Evolutionary conservation across 1,140 invertebrate genomes (phyloP).

Genomic region (Dinothrombium tinctorium): DNA sequence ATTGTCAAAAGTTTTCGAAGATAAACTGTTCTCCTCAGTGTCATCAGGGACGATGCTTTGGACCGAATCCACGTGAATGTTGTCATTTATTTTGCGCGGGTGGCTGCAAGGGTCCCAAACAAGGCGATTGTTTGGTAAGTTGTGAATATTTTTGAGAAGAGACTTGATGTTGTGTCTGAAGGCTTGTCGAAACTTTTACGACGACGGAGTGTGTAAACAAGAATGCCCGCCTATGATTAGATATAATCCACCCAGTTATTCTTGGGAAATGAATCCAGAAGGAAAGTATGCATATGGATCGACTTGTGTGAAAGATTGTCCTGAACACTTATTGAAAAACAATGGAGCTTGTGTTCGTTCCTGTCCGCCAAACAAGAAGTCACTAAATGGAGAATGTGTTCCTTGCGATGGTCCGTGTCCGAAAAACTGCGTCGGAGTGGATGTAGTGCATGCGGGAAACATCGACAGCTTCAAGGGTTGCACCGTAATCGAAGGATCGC

Average conservation of each 20-base stretch:
- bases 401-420: constrained; percentile 82
- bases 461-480: constrained; percentile 71
- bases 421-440: constrained; percentile 34
- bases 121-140: constrained; percentile 61
- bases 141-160: too few relatives aligned
- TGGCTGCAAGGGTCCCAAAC: constrained; percentile 72
- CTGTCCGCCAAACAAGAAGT: constrained; percentile 68
- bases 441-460: constrained; percentile 55
- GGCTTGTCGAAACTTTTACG: constrained; percentile 84
- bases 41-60: constrained; percentile 72
- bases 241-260: constrained; percentile 75
- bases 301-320: constrained; percentile 82
- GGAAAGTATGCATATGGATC: constrained; percentile 90
- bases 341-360: constrained; percentile 34
- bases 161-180: constrained; percentile 16
- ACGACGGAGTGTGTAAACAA: constrained; percentile 78
- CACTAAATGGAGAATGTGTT: constrained; percentile 64
- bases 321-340: constrained; percentile 28
- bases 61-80: constrained; percentile 65
- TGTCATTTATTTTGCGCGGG: constrained; percentile 91
- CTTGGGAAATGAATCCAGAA: constrained; percentile 68
- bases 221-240: constrained; percentile 81
- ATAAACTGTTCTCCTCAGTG: constrained; percentile 80
- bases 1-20: constrained; percentile 88
- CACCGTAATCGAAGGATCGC: constrained; percentile 80